Base-by-base conservation (phyloP, 1,140 invertebrate species). In the Metopolophium dirhodum region DNA sequence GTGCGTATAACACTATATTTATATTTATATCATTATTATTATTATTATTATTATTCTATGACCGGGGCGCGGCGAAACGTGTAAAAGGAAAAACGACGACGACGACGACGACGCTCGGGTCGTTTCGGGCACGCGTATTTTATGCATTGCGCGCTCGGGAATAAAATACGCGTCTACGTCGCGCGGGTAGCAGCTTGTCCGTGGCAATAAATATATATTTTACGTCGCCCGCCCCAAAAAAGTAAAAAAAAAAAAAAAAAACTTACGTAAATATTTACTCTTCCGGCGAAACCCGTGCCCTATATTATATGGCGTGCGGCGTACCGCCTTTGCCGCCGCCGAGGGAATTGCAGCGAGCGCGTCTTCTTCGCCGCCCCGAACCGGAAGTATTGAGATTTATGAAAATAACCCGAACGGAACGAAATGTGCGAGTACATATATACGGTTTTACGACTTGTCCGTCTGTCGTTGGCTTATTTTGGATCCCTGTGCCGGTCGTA, bases 341-440 rank as follows among this genome's bases (percentile, higher is more conserved):
- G 47, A 9, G 88, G 88, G 49, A 89, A 89, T 87, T 49, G 86
- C 18, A 37, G 30, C 41, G 41, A 51, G 7, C n/a, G n/a, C n/a
- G 14, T 26, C n/a, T 26, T n/a, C 22, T 26, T 26, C 47, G 7
- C 49, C 35, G 23, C 26, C 23, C 35, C 35, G 20, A 54, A 89
- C 87, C n/a, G 51, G 88, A 89, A 51, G 88, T 89, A 89, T 89
- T 89, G 88, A 89, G 88, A 89, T 89, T 89, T 89, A 89, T 41
- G 88, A 57, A 89, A 89, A 89, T 37, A 37, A 89, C 88, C 87
- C n/a, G 30, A 77, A 77, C 61, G 4, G n/a, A 77, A 77, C 30
- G 30, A 77, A 77, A 77, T 77, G n/a, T 14, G 49, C 18, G n/a
- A 87, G 30, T 11, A 47, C 85, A 11, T 23, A 41, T n/a, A 51